phyloP scores from a whole-genome alignment of 2,797 vertebrate species.

The Lepidocolaptes lacrymiger region DNA sequence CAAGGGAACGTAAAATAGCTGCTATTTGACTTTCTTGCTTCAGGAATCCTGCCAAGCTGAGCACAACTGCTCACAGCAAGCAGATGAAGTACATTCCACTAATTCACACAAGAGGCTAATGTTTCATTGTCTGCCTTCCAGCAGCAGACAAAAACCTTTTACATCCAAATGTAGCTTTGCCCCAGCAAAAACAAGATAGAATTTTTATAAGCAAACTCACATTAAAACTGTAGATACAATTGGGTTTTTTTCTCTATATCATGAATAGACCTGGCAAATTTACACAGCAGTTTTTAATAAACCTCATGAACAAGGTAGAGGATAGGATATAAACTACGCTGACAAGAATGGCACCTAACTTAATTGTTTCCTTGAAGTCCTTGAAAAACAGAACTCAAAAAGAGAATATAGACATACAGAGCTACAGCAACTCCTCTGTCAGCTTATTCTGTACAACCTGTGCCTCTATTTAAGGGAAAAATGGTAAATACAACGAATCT shows the following conservation, averaged over 20 bases:
- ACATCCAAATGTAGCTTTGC: not conserved
- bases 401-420: not conserved
- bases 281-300: not conserved
- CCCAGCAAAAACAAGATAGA: not conserved
- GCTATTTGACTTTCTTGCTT: conserved; percentile 25
- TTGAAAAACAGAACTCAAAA: not conserved
- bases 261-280: not conserved
- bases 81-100: not conserved
- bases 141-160: not conserved
- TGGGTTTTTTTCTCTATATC: not conserved
- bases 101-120: conserved; percentile 18
- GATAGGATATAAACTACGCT: not conserved
- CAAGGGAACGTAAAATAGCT: conserved; percentile 19
- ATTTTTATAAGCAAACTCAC: not conserved
- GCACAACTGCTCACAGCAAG: conserved; percentile 34
- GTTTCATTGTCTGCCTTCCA: not conserved
- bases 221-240: not conserved
- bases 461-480: not conserved
- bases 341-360: not conserved
- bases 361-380: not conserved
- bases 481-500: not conserved
- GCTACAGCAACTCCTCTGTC: not conserved
- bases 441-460: not conserved
- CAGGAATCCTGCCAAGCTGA: conserved; percentile 31
- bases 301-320: not conserved